Percentiles rank a stretch among this genome's conserved stretches.
Conservation (phyloP, 2,113 vertebrate species). For the Asarcornis scutulata region DNA sequence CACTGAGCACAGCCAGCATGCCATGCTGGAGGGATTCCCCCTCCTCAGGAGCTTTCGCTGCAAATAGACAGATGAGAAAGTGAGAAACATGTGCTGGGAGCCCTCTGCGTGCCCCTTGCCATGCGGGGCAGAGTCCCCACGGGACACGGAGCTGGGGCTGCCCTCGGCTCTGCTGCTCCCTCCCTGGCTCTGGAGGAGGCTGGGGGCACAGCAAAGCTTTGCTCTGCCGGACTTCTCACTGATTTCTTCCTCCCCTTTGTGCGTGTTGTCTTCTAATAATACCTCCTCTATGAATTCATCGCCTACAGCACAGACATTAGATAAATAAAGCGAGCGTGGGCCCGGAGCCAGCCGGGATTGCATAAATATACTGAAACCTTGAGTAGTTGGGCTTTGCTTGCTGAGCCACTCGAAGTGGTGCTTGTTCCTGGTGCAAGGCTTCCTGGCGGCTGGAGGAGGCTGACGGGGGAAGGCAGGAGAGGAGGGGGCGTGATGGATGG, state of each 20-base stretch:
- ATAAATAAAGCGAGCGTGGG: slow-evolving; percentile 64
- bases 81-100: background rate
- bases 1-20: fast-evolving
- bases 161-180: fast-evolving
- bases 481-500: background rate
- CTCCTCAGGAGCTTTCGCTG: background rate
- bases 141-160: background rate
- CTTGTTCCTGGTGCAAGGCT: background rate
- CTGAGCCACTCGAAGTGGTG: background rate
- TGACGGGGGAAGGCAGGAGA: background rate
- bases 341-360: slow-evolving; percentile 44
- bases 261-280: slow-evolving; percentile 61
- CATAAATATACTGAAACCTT: slow-evolving; percentile 52
- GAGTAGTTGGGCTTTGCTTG: slow-evolving; percentile 32
- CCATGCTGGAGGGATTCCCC: background rate
- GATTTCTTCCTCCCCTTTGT: slow-evolving; percentile 11
- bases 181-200: fast-evolving
- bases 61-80: background rate
- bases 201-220: background rate
- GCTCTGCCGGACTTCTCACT: slow-evolving; percentile 17
- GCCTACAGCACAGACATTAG: slow-evolving; percentile 66
- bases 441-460: background rate
- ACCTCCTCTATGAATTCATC: slow-evolving; percentile 53
- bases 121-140: background rate
- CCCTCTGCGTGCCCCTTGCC: background rate